Percentiles rank a stretch among this genome's conserved stretches.
These are phyloP conservation scores for Megalops atlanticus DNA, from an alignment of 2,113 vertebrate species.

Conservation along the genomic window DNA sequence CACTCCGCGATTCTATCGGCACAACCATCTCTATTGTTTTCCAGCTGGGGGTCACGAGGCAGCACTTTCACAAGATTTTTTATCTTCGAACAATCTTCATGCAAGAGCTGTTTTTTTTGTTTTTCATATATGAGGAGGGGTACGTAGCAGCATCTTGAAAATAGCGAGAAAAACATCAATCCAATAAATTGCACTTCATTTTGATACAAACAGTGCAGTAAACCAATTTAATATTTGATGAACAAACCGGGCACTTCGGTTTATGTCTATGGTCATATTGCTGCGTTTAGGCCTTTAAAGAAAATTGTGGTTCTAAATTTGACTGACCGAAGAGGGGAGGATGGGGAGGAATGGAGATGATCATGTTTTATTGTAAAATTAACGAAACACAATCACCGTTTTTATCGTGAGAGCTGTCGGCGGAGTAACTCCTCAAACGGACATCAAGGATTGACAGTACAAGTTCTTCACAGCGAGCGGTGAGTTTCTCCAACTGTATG, in stretches of 20 bases:
- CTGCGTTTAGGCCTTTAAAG: conserved; percentile 14
- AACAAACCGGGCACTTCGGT: not conserved
- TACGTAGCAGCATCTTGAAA: not conserved
- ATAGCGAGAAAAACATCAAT: not conserved
- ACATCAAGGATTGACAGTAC: conserved; percentile 15
- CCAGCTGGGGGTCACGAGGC: conserved; percentile 50
- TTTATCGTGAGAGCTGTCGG: conserved; percentile 3
- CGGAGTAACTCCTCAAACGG: conserved; percentile 16
- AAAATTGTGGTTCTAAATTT: not conserved
- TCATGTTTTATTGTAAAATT: conserved; percentile 30
- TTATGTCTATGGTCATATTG: not conserved
- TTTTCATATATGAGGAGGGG: not conserved
- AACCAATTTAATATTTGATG: not conserved
- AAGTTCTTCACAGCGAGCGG: conserved; percentile 12
- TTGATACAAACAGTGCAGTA: not conserved
- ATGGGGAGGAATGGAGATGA: conserved; percentile 12
- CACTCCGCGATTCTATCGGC: conserved; percentile 38
- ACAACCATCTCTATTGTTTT: conserved; percentile 71
- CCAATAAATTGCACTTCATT: conserved; percentile 2
- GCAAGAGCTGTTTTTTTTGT: not conserved
- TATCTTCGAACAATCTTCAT: conserved; percentile 10
- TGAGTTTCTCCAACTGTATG: conserved; percentile 11
- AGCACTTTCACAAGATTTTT: conserved; percentile 43
- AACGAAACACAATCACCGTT: conserved; percentile 12
- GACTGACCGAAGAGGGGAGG: not conserved